Base-by-base conservation (phyloP, 2,113 vertebrate genomes). In the Monarcha castaneiventris region DNA sequence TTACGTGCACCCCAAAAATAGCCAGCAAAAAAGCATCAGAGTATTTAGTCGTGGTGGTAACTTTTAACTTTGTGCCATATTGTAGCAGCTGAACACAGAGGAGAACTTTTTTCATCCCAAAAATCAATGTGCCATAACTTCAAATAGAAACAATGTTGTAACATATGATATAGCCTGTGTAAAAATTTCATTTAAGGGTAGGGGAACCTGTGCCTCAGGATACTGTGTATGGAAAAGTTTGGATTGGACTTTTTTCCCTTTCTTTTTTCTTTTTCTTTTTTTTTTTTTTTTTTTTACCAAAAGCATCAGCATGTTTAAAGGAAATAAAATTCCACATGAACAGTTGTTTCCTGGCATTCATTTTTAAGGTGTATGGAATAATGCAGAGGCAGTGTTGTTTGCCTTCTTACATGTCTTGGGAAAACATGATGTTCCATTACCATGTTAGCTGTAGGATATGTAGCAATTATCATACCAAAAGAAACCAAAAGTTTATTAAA, bases 1-100 rank as follows among this genome's bases (percentile, higher is more conserved):
- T 95, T 96, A 58, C 66, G 88, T 90, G 92, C 76, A 75, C 93
- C 93, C 64, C 76, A 81, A 92, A 95, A 93, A 82, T 30, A 84
- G 83, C 93, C 92, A 96, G 96, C 88, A 85, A 64, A 87, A 87
- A 81, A 74, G 43, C 48, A 68, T 77, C 32, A 20, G 66, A 89
- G 22, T 67, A 64, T 49, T 63, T 86, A 81, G 79, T 90, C 25
- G 35, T 52, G 33, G 9, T 41, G 37, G 87, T 85, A 83, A 87
- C 14, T 44, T 78, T 55, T 91, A 39, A 84, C 32, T 82, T 92
- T 61, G 88, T 96, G 93, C 93, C 88, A 84, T 90, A 75, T 56
- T 89, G 41, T 84, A 89, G 83, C 86, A 75, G 73, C 61, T 78
- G 56, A 89, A 67, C 18, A 37, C 39, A 84, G 61, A 68, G 37